Percentiles rank a stretch among this genome's conserved stretches.
Conservation (phyloP, 2,888 invertebrate genomes). For the Tenthredo scrophulariae region DNA sequence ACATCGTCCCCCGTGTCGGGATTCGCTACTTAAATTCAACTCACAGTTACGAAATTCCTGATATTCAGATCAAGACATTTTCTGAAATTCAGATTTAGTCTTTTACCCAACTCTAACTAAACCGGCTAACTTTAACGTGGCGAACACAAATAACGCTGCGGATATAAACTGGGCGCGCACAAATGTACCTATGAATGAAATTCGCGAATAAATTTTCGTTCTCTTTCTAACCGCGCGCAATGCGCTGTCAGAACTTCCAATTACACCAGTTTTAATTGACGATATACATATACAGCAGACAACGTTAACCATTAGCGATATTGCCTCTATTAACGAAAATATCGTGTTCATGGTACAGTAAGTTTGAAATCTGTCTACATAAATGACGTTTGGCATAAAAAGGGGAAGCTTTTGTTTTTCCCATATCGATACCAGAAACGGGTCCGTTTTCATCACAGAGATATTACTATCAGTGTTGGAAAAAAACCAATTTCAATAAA, state of each 20-base stretch:
- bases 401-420: background rate
- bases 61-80: background rate
- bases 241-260: conserved; percentile 21
- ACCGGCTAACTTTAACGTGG: too few relatives aligned
- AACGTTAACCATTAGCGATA: conserved; percentile 42
- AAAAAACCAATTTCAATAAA: conserved; percentile 30
- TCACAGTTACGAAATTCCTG: background rate
- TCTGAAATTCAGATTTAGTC: too few relatives aligned
- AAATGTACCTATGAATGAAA: background rate
- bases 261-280: conserved; percentile 50
- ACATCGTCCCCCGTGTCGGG: background rate
- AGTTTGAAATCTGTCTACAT: background rate
- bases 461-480: background rate
- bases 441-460: conserved; percentile 15
- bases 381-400: conserved; percentile 13
- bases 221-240: background rate
- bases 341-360: conserved; percentile 29
- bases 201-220: background rate
- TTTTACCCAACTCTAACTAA: too few relatives aligned
- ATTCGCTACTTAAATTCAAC: background rate
- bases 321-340: conserved; percentile 22
- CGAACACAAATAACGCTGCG: too few relatives aligned
- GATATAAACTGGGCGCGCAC: background rate
- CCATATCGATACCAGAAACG: background rate
- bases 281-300: conserved; percentile 16